phyloP scores from a whole-genome alignment of 2,888 invertebrate species.

The Ctenicera cuprea region DNA sequence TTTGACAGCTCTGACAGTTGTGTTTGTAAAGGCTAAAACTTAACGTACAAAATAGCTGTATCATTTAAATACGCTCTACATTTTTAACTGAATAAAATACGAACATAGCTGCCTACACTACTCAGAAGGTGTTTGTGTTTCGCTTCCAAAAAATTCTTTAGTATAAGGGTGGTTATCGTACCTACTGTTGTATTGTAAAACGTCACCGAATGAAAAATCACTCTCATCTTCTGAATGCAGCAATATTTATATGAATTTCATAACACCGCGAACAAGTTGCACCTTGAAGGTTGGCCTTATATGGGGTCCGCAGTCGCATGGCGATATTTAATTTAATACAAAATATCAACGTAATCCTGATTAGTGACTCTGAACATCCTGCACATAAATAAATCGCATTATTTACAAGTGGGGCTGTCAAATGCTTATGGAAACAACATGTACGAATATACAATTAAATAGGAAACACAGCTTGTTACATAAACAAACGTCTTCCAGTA shows the following conservation, averaged over 20 bases:
- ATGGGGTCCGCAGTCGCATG: conserved; percentile 45
- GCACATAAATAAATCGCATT: conserved; percentile 47
- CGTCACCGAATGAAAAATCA: conserved; percentile 18
- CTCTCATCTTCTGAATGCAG: conserved; percentile 22
- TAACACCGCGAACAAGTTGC: conserved; percentile 46
- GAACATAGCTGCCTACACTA: too few relatives aligned
- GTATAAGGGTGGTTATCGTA: too few relatives aligned
- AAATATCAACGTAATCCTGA: conserved; percentile 52
- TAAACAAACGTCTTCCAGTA: conserved; percentile 29
- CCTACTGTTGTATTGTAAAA: neutral
- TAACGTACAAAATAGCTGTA: too few relatives aligned
- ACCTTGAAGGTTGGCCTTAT: conserved; percentile 45
- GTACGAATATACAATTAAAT: conserved; percentile 32
- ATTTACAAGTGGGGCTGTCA: conserved; percentile 42
- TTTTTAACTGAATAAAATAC: too few relatives aligned
- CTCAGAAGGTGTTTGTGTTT: too few relatives aligned
- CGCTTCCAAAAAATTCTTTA: too few relatives aligned
- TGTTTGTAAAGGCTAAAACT: too few relatives aligned
- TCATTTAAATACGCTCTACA: too few relatives aligned
- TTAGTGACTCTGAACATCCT: conserved; percentile 51
- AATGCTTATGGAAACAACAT: conserved; percentile 35
- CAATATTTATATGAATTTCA: conserved; percentile 37
- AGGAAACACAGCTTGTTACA: conserved; percentile 34
- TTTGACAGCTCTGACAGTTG: too few relatives aligned
- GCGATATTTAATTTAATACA: conserved; percentile 47